Base-by-base conservation (phyloP, 2,888 invertebrate species). In the Cryptus viduatorius region DNA sequence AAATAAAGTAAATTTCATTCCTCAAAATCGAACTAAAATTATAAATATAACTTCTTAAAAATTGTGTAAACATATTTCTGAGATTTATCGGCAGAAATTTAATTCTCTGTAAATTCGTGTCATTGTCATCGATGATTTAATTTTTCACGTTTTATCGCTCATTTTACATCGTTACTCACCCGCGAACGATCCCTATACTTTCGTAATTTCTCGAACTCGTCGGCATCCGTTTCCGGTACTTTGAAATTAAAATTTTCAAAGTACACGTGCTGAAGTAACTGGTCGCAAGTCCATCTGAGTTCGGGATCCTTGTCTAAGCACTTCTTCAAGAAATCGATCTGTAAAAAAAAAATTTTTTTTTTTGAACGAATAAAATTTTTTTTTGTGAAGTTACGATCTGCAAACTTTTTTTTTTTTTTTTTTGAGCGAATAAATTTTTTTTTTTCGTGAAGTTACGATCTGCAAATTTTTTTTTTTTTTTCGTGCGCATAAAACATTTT, bases 251-350 rank as follows among this genome's bases (percentile, higher is more conserved):
- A 98, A 93, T 98, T 97, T 90, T 98, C 97, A 94, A 99, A 99
- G 94, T 99, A 99, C 7, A 96, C 96, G 94, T 99, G 99, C 86
- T 96, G 96, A 77, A 98, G 94, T 64, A 99, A 95, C 93, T 98
- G 98, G 88, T 98, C 98, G 94, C 99, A 99, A 1, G 97, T 97
- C 97, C 98, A 98, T 90, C 99, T 95, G 93, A 97, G 96, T 85
- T 96, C 95, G 0, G 99, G 99, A 94, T 99, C 98, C 94, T 98
- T 98, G 94, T 98, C 98, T 88, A 99, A 95, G 94, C 99, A 99
- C 96, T 97, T 98, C 97, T 98, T 95, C 5, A 95, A 94, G 88
- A 91, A 92, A 82, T 93, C 91, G 83, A 92, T 87, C 93, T 94
- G 85, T 29, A 85, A 87, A 79, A 79, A 85, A 46, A 78, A 69